Base-by-base conservation (phyloP, 2,888 invertebrate genomes). In the Anagyrus pseudococci region DNA sequence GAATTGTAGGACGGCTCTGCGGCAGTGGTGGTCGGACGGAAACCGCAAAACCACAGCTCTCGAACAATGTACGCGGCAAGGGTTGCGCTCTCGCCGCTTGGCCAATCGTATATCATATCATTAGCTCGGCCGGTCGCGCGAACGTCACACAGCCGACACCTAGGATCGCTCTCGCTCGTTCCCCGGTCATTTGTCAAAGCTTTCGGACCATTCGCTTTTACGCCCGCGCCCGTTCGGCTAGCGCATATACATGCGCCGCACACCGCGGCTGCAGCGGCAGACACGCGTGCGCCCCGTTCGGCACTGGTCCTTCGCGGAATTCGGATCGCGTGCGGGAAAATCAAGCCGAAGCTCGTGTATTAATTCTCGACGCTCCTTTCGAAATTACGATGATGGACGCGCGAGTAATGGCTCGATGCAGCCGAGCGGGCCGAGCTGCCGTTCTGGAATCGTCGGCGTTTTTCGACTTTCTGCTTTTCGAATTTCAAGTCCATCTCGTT, bases 31-130 rank as follows among this genome's bases (percentile, higher is more conserved):
- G 56, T 48, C 58, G 47, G 17, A 73, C 76, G 79, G 75, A 80
- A 79, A 78, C 80, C 80, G 65, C 80, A 78, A 77, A 78, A 80
- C 80, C 80, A 70, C 79, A 79, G 64, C 77, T 77, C 76, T 76
- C 73, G 25, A 4, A 73, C 74, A 75, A 75, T 73, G 74, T 73
- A 73, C 73, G 72, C 71, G 72, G 4, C 29, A 29, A 29, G 29
- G 4, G 29, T 29, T 29, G 29, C 10, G 10, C 10, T 7, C 29
- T 10, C 29, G 10, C 29, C 74, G 76, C 72, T 73, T 25, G 65
- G 74, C 71, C 74, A 79, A 78, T 69, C 68, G 67, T 69, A 70
- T 69, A 79, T 80, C 80, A 79, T 79, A 79, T 79, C 77, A 79
- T 80, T 80, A 80, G 75, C 74, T 73, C 75, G 79, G 37, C 47